Percentiles rank a stretch among this genome's conserved stretches.
Evolutionary conservation across 1,140 invertebrate species (phyloP).

Genomic region (Proales similis): DNA sequence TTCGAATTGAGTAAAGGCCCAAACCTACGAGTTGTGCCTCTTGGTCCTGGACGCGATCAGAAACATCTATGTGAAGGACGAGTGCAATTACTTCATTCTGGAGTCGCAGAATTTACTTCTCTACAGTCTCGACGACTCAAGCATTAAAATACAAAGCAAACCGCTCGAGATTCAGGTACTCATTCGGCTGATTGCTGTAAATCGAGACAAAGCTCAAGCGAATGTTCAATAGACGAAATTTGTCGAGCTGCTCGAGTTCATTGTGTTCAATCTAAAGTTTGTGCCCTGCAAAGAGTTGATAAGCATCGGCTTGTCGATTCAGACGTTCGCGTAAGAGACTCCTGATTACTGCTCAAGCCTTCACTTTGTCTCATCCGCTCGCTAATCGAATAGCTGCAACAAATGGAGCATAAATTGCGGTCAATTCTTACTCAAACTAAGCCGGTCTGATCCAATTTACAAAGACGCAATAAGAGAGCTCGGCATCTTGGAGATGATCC

Average conservation of each 20-base stretch:
- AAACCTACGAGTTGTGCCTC: constrained; percentile 68
- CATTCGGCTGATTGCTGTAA: constrained; percentile 7
- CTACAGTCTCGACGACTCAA: constrained; percentile 72
- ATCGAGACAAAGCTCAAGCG: constrained; percentile 9
- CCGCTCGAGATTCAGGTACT: constrained; percentile 73
- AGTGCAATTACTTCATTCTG: constrained; percentile 96
- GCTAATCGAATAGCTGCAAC: constrained; percentile 45
- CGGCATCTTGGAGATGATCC: constrained; percentile 89
- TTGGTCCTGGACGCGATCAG: constrained; percentile 90
- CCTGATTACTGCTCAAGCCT: not conserved
- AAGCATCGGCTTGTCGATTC: constrained; percentile 74
- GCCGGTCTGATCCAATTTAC: constrained; percentile 77
- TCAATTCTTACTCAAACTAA: constrained; percentile 75
- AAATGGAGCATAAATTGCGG: constrained; percentile 76
- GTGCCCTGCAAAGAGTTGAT: constrained; percentile 98
- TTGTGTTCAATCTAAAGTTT: constrained; percentile 93
- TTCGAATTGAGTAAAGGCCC: constrained; percentile 51
- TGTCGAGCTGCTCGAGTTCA: constrained; percentile 87
- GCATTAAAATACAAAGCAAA: constrained; percentile 73
- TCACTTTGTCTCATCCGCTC: not conserved
- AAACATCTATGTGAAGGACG: constrained; percentile 91
- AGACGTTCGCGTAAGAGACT: constrained; percentile 43
- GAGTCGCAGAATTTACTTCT: constrained; percentile 89
- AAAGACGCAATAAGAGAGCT: constrained; percentile 97
- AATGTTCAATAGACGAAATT: constrained; percentile 68